A percentile compares a stretch with the other conserved stretches of the same genome.
phyloP scores from a whole-genome alignment of 1,140 invertebrate genomes.

The Pseudomyrmex pallidus region DNA sequence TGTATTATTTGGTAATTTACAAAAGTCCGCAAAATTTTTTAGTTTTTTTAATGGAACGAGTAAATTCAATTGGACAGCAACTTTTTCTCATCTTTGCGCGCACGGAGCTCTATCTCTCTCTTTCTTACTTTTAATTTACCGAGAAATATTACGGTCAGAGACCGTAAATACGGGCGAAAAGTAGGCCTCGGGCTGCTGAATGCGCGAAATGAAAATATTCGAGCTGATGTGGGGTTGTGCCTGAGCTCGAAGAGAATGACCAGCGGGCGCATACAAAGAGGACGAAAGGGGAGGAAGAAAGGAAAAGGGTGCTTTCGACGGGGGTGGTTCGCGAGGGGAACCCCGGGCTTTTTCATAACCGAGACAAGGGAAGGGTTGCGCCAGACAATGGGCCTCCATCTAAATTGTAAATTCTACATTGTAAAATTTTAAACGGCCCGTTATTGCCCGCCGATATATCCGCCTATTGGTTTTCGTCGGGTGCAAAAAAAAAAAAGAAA shows the following conservation, averaged over 20 bases:
- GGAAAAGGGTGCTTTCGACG: constrained; percentile 33
- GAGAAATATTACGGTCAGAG: constrained; percentile 4
- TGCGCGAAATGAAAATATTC: constrained; percentile 79
- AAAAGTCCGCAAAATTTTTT: not conserved
- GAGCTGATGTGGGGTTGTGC: constrained; percentile 73
- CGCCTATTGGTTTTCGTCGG: constrained; percentile 46
- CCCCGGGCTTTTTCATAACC: constrained; percentile 77
- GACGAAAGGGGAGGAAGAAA: constrained; percentile 10
- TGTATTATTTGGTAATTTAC: no score
- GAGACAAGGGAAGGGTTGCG: constrained; percentile 73
- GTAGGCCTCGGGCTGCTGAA: constrained; percentile 75
- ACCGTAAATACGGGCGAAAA: constrained; percentile 53
- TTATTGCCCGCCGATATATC: constrained; percentile 49
- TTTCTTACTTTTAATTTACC: not conserved
- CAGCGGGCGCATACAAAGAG: constrained; percentile 6
- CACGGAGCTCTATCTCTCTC: not conserved
- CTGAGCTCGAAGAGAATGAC: constrained; percentile 39
- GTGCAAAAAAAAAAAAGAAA: not conserved
- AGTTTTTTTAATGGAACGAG: not conserved
- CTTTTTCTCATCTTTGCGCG: not conserved
- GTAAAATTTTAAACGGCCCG: constrained; percentile 78
- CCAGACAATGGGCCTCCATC: constrained; percentile 78
- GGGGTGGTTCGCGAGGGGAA: constrained; percentile 63
- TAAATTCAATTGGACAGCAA: not conserved
- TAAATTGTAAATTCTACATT: constrained; percentile 81